Evolutionary conservation across 35 echinoderm and acorn worm genomes (phyloP), one percentile per base, ranked within the genome.

Genomic region (Nesometra sesokonis): DNA sequence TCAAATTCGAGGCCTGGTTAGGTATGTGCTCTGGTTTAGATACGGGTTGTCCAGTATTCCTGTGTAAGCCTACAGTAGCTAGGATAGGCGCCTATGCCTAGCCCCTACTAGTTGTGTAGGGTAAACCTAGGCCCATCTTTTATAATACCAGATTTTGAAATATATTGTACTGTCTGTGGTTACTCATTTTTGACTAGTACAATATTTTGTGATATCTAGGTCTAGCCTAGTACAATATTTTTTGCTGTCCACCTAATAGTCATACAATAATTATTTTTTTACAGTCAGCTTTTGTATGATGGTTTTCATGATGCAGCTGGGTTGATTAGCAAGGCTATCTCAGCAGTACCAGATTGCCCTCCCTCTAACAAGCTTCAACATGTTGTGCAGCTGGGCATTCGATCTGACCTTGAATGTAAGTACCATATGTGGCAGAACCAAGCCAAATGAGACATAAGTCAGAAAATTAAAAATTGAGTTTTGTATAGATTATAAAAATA

Each of bases 221-320:
- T 32, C 27, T 13, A 36, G 1, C 9, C 79, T 46, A 36, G 57
- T 31, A 27, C 87, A 78, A n/a, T 82, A 31, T 35, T 29, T 43
- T 23, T 52, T 88, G 33, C 29, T 32, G 7, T 88, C 27, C 8
- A 34, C 36, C 29, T 82, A 31, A n/a, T 17, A 29, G 29, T 46
- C 15, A 1, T 35, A 76, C 43, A 34, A 52, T 21, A 19, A 76
- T 80, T 32, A 80, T 77, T 77, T 37, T 91, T 57, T 86, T 84
- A 40, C 77, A 97, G 95, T 87, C 95, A 97, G 78, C 90, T 97
- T 30, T 80, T 97, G 21, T 92, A 97, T 85, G 95, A 97, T 94
- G 95, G 95, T 78, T 91, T 84, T 80, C 89, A 91, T 80, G 92
- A 93, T 13, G 82, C 87, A 29, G 92, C 95, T 23, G 82, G 78